These are phyloP conservation scores for Allolobophora icterica DNA, from an alignment of 2,888 invertebrate species.

Conservation along the genomic window DNA sequence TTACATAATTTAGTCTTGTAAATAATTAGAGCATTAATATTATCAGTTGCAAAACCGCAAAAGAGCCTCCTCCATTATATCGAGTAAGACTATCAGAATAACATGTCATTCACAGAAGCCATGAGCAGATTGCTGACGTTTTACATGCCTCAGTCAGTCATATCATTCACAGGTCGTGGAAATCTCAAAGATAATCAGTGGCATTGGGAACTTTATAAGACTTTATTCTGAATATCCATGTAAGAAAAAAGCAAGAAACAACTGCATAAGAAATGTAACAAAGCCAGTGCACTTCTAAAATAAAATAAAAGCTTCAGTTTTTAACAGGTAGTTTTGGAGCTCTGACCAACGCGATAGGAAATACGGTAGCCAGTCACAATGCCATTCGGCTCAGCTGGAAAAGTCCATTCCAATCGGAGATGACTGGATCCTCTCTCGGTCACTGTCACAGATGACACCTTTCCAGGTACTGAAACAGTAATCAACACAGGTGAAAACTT, in stretches of 20 bases:
- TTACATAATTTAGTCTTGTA: too few relatives aligned
- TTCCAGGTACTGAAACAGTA: slow-evolving; percentile 47
- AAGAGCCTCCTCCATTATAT: too few relatives aligned
- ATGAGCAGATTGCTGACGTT: not conserved
- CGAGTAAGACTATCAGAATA: too few relatives aligned
- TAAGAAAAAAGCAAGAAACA: not conserved
- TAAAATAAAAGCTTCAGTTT: not conserved
- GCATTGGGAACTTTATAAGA: not conserved
- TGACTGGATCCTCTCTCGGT: slow-evolving; percentile 56
- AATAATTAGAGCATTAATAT: too few relatives aligned
- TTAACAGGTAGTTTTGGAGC: not conserved
- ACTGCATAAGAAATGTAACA: not conserved
- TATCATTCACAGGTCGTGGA: too few relatives aligned
- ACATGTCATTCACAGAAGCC: too few relatives aligned
- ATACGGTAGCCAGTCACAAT: slow-evolving; percentile 88
- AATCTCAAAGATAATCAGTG: not conserved
- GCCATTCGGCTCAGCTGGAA: slow-evolving; percentile 89
- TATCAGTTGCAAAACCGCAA: too few relatives aligned
- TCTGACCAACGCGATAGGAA: slow-evolving; percentile 76
- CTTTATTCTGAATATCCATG: not conserved
- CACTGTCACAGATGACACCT: slow-evolving; percentile 39
- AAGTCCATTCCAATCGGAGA: slow-evolving; percentile 77
- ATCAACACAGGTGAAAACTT: not conserved
- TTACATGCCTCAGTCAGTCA: not conserved
- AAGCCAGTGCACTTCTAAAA: not conserved